Percentiles rank a stretch among this genome's conserved stretches.
phyloP scores from a whole-genome alignment of 2,797 vertebrate genomes.

The Dallia pectoralis region DNA sequence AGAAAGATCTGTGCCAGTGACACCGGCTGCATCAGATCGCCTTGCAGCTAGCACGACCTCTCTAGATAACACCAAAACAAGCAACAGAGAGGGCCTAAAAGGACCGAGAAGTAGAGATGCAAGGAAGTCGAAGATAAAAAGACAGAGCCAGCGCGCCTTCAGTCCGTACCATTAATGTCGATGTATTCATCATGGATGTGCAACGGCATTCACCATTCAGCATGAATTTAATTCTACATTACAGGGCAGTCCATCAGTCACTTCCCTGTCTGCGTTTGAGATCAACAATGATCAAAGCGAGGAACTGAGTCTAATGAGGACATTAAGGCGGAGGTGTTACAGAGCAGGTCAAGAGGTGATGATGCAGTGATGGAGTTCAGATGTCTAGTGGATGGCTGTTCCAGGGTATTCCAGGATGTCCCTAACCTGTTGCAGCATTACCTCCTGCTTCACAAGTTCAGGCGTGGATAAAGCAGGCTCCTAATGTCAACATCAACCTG shows the following conservation, averaged over 20 bases:
- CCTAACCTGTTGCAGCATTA: conserved; percentile 92
- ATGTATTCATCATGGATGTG: conserved; percentile 93
- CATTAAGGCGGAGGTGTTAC: conserved; percentile 52
- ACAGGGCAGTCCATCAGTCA: conserved; percentile 93
- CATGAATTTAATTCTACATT: conserved; percentile 97
- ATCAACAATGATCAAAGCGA: conserved; percentile 76
- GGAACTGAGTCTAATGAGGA: conserved; percentile 60
- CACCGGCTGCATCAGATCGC: conserved; percentile 24
- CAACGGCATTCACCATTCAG: conserved; percentile 94
- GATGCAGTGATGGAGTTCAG: conserved; percentile 83
- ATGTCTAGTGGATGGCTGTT: conserved; percentile 93
- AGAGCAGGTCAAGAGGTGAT: conserved; percentile 71
- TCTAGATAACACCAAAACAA: conserved; percentile 14
- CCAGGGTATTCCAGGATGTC: conserved; percentile 89
- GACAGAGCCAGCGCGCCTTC: conserved; percentile 62
- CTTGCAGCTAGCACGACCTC: conserved; percentile 4
- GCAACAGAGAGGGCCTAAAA: conserved; percentile 30
- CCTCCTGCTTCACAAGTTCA: conserved; percentile 88
- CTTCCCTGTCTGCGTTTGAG: conserved; percentile 83
- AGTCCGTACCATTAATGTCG: conserved; percentile 90
- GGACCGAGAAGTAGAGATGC: conserved; percentile 27
- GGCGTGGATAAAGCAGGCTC: conserved; percentile 80
- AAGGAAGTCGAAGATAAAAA: conserved; percentile 78
- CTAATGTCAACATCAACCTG: conserved; percentile 79
- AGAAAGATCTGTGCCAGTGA: conserved; percentile 12